Evolutionary conservation across 23 tunicate species (phyloP).

Genomic region (Corella eumyota): DNA sequence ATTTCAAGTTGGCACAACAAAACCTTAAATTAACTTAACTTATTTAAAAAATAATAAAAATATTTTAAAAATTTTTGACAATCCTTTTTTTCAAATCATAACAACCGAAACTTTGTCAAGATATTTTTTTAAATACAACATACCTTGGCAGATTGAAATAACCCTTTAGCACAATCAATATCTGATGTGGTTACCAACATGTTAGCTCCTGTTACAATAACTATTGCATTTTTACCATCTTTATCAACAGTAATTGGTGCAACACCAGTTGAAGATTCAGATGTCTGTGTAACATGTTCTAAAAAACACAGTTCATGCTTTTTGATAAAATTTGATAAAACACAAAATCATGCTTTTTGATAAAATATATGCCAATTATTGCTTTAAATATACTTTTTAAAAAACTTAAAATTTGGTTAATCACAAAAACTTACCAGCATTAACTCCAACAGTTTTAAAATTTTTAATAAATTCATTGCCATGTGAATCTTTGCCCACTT

Average conservation of each 20-base stretch:
- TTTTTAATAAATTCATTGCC: slow-evolving; percentile 43
- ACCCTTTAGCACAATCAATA: slow-evolving; percentile 11
- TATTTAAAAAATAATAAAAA: background rate
- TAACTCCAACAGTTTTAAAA: slow-evolving; percentile 27
- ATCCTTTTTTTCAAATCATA: too few species aligned
- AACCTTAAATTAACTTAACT: slow-evolving; percentile 11
- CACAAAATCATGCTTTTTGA: background rate
- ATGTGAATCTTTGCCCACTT: slow-evolving; percentile 72
- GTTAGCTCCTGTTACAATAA: slow-evolving; percentile 79
- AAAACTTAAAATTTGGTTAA: background rate
- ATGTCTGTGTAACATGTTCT: slow-evolving; percentile 22
- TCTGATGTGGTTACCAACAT: slow-evolving; percentile 26
- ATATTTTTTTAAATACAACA: background rate
- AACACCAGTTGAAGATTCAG: slow-evolving; percentile 57
- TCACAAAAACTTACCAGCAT: slow-evolving; percentile 21
- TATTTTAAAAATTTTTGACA: background rate
- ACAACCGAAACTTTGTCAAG: too few species aligned
- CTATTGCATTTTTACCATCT: slow-evolving; percentile 52
- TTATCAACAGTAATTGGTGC: slow-evolving; percentile 69
- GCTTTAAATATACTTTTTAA: background rate
- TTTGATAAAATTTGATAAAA: too few species aligned
- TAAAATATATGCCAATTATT: background rate
- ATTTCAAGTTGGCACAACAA: slow-evolving; percentile 80
- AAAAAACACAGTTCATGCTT: background rate
- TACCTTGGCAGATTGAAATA: slow-evolving; percentile 22